Evolutionary conservation across 2,113 vertebrate genomes (phyloP).

Genomic region (Proterorhinus semilunaris): DNA sequence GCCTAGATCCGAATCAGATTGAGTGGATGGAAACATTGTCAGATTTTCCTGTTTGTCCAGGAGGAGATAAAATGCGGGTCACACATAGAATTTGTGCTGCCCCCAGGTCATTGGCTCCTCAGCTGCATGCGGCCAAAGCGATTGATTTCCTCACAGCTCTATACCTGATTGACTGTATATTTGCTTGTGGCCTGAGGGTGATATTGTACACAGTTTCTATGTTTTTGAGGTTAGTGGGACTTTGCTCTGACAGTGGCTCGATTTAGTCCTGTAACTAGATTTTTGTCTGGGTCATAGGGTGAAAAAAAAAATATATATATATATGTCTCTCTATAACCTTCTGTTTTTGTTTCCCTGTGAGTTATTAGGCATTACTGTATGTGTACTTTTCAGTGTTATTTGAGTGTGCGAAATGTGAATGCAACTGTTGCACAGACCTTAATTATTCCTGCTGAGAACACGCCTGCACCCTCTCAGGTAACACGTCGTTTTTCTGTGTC

Average conservation of each 20-base stretch:
- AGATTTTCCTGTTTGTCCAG: neutral
- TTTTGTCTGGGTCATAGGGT: neutral
- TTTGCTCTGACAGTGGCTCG: neutral
- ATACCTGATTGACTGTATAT: neutral
- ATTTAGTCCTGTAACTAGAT: neutral
- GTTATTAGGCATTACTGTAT: neutral
- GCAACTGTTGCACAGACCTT: neutral
- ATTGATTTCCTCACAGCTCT: neutral
- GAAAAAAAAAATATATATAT: too few relatives aligned
- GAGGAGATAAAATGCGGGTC: constrained; percentile 3
- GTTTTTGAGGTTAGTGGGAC: neutral
- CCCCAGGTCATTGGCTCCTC: constrained; percentile 27
- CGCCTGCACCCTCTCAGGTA: constrained; percentile 41
- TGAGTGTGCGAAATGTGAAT: neutral
- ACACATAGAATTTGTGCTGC: constrained; percentile 37
- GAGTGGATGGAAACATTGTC: neutral
- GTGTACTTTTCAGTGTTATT: neutral
- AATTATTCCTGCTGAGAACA: constrained; percentile 14
- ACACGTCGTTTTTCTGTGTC: constrained; percentile 24
- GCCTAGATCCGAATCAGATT: too few relatives aligned
- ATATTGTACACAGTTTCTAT: neutral
- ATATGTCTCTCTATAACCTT: too few relatives aligned
- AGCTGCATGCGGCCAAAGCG: constrained; percentile 15
- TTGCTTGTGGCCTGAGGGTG: neutral
- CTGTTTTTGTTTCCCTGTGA: too few relatives aligned